Evolutionary conservation across 2,888 invertebrate genomes (phyloP), one percentile per base, ranked within the genome.

Genomic region (Spicauda simplicius): DNA sequence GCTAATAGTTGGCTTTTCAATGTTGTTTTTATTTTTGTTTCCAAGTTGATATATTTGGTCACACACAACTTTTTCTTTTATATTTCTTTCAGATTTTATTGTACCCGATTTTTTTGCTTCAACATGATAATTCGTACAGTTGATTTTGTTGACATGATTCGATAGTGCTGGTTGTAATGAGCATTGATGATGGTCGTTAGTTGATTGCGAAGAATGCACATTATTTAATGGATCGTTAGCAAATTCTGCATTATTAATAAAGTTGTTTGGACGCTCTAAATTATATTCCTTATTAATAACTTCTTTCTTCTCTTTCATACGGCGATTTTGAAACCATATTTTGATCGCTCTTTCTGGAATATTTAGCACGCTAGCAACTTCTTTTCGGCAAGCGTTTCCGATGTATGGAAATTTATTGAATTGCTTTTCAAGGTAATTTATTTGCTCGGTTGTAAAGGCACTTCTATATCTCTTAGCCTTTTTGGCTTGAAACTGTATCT

Each of bases 291-390:
- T 80, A 16, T 16, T 71, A 14, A 66, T 69, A 3, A 20, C 81
- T 70, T 95, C 95, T 79, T 95, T 96, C 80, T 96, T 96, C 78
- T 93, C 92, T 73, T 95, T 96, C 97, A 97, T 97, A 7, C 97
- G 88, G 0, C 97, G 91, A 81, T 97, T 97, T 82, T 97, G 97
- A 79, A 97, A 97, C 97, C 97, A 97, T 66, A 97, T 96, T 83
- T 97, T 97, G 37, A 97, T 95, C 74, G 97, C 96, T 64, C 95
- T 90, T 78, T 97, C 97, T 0, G 95, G 92, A 11, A 97, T 93
- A 58, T 93, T 93, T 0, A 97, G 87, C 0, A 86, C 75, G 0
- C 90, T 82, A 0, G 97, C 95, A 81, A 97, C 91, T 79, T 96
- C 95, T 70, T 96, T 95, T 7, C 97, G 91, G 25, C 95, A 88